Base-by-base conservation (phyloP, 2,113 vertebrate species). In the Ceyx cyanopectus region DNA sequence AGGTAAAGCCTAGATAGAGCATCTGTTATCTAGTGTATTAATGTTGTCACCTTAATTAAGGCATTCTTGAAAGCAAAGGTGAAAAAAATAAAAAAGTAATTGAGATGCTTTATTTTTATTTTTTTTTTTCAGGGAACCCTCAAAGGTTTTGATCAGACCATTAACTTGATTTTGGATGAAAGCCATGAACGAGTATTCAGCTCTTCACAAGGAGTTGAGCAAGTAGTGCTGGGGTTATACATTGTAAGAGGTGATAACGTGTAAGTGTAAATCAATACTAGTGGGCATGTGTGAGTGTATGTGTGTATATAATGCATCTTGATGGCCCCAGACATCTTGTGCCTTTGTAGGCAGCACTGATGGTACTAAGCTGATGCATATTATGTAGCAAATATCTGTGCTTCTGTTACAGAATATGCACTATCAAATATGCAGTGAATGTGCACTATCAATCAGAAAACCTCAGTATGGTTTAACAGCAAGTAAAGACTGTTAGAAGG, bases 151-250 rank as follows among this genome's bases (percentile, higher is more conserved):
- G 99, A 99, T 97, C 99, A 99, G 97, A 99, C 99, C 78, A 99
- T 99, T 97, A 99, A 99, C 96, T 98, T 99, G 95, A 99, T 99
- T 95, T 98, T 99, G 97, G 99, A 99, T 91, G 99, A 99, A 97
- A 99, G 99, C 81, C 99, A 99, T 24, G 99, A 99, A 97, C 97
- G 99, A 10, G 99, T 99, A n/a, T 99, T 99, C 97, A 99, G 99
- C 94, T 99, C 99, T 95, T 98, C 98, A 63, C 99, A 99, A 97
- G 99, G 99, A 32, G 99, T 99, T 91, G 99, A 99, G 96, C 99
- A 99, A 98, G 99, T 99, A 60, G 99, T 99, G 14, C 97, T 99
- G 82, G 99, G 99, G 45, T 98, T 99, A 7, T 99, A 99, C 97
- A 99, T 99, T 32, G 99, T 99, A 70, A 97, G 99, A 97, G 99